phyloP scores from a whole-genome alignment of 2,113 vertebrate species.

The Theropithecus gelada region DNA sequence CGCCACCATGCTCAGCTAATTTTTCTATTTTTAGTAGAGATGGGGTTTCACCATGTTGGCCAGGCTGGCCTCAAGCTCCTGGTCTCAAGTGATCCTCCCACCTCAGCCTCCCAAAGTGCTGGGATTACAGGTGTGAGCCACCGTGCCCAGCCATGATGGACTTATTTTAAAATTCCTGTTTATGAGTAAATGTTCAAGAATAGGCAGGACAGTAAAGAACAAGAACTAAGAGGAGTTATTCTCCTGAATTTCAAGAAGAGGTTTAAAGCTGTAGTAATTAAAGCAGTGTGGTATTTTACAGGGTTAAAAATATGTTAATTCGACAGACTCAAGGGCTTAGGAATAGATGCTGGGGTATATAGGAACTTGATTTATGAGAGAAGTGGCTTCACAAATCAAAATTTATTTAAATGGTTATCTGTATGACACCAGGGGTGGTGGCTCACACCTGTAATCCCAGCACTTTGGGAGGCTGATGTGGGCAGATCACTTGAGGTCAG shows the following conservation, averaged over 20 bases:
- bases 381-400: background rate
- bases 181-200: background rate
- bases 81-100: too few species aligned
- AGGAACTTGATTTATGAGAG: background rate
- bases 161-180: background rate
- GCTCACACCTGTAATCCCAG: too few species aligned
- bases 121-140: too few species aligned
- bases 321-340: background rate
- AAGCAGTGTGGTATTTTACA: background rate
- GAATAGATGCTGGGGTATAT: background rate
- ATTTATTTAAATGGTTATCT: constrained; percentile 3
- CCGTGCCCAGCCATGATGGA: background rate
- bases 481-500: too few species aligned
- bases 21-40: too few species aligned
- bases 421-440: too few species aligned
- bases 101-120: too few species aligned
- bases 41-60: too few species aligned
- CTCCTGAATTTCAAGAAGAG: background rate
- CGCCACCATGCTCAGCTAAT: too few species aligned
- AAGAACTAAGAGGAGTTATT: background rate
- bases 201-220: background rate
- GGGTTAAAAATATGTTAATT: constrained; percentile 41
- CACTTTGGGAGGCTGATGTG: too few species aligned
- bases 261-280: background rate
- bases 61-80: too few species aligned